Percentiles rank a stretch among this genome's conserved stretches.
phyloP scores from a whole-genome alignment of 2,888 invertebrate species.

The Brachylomia viminalis region DNA sequence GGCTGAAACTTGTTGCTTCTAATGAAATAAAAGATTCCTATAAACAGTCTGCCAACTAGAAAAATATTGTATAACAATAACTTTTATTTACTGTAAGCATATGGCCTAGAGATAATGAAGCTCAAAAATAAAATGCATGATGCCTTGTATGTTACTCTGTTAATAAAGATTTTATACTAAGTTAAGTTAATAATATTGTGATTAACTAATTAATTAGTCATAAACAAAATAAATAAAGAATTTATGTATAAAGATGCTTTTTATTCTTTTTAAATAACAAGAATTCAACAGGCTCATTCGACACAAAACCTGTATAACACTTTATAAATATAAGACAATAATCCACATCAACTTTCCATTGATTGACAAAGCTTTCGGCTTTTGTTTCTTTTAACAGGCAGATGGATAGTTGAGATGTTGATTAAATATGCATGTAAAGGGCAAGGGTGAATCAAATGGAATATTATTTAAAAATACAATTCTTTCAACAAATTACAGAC shows the following conservation, averaged over 20 bases:
- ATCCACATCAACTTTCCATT: neutral
- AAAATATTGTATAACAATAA: constrained; percentile 31
- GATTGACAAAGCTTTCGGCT: neutral
- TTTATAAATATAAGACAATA: neutral
- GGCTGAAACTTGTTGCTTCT: constrained; percentile 49
- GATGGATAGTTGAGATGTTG: neutral
- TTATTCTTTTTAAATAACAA: constrained; percentile 37
- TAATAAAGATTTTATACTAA: constrained; percentile 71
- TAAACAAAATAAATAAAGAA: constrained; percentile 62
- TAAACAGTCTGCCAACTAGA: constrained; percentile 7
- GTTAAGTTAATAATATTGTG: constrained; percentile 68
- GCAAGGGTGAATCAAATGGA: neutral
- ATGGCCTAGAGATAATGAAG: constrained; percentile 44
- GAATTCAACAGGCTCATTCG: neutral
- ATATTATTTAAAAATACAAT: neutral
- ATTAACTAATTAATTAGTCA: constrained; percentile 66
- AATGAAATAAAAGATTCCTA: constrained; percentile 17
- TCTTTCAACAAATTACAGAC: neutral
- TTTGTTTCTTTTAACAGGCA: no score
- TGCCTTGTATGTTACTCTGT: constrained; percentile 73
- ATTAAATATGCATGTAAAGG: neutral
- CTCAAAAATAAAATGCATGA: constrained; percentile 64
- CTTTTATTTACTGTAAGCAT: constrained; percentile 24
- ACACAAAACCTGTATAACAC: neutral
- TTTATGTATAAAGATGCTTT: constrained; percentile 53